Evolutionary conservation across 2,113 vertebrate genomes (phyloP), one percentile per base, ranked within the genome.

Genomic region (Bubalus kerabau): DNA sequence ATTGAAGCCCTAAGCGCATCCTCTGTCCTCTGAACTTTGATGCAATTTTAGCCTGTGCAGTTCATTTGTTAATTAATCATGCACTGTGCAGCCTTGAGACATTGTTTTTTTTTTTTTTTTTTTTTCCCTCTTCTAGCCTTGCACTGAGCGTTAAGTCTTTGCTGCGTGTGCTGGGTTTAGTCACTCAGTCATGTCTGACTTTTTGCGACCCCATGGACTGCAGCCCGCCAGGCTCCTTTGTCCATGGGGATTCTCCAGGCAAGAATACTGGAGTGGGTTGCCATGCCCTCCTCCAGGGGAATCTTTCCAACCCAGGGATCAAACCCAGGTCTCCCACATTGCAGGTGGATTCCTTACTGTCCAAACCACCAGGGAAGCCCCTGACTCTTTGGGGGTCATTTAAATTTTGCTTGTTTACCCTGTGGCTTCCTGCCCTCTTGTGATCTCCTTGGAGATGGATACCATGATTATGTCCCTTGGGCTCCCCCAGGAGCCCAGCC

Each of bases 1-100:
- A n/a, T 2, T 6, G 90, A 67, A 87, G 83, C 92, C 90, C 78
- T 84, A 1, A 48, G 80, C 0, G 2, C 24, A 28, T 60, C 57
- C 94, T 84, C 36, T 60, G 92, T 83, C 95, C 95, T 95, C 96
- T 90, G 94, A 90, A 87, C 80, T 74, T 36, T 8, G 1, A 5
- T 3, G 17, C 78, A 57, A 0, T 56, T 87, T 84, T 16, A 87
- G 95, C 62, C 83, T n/a, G 23, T 52, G 83, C 32, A 23, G 50
- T 52, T 86, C 62, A 64, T 64, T 87, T 89, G 90, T 86, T 96
- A 97, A 97, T 96, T 78, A 93, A 71, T 83, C 60, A 32, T 10
- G 76, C 76, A 14, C 54, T 4, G 10, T 46, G 59, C 93, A 48
- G 90, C 78, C 50, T 57, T 16, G 78, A 85, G 71, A 50, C 59